Evolutionary conservation across 2,797 vertebrate genomes (phyloP), one percentile per base, ranked within the genome.

Genomic region (Dipus sagitta): DNA sequence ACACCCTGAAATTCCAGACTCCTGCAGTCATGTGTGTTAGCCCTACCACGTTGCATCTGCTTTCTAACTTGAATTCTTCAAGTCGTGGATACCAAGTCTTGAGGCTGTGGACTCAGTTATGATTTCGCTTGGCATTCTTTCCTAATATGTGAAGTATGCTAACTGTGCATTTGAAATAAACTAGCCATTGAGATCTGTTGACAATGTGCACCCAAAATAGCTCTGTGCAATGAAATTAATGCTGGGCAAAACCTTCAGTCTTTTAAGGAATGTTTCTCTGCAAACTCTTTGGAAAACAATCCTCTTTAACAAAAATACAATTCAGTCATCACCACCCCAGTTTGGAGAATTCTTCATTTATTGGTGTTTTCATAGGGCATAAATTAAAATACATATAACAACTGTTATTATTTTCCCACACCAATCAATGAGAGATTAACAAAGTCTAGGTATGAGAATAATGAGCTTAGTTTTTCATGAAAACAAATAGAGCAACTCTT

Each of bases 81-180:
- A 78, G 71, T 95, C 93, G 68, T 92, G 88, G 65, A 54, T 72
- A 83, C 78, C 32, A 65, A 90, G 75, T 68, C 75, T 95, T 28
- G 68, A 93, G 89, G 80, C 58, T 5, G 1, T 74, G 89, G 87
- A 89, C 83, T 72, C 95, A 65, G 90, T 94, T 86, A 79, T 81
- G 82, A 81, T 95, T 95, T 94, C 95, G 81, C n/a, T 96, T 97
- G 94, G 95, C 92, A 87, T 94, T 68, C 26, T 85, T 84, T 94
- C 26, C 80, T 92, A 97, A 92, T 95, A 96, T 96, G 95, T 84
- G 81, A 96, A 96, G 75, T 96, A 97, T 97, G 96, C 67, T 90
- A 93, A 84, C 83, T 80, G 95, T 95, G 95, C 92, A 96, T 97
- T 95, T 94, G 95, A 96, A 97, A 97, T 95, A 86, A 97, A 82